Evolutionary conservation across 2,113 vertebrate genomes (phyloP).

Genomic region (Rhea americana): DNA sequence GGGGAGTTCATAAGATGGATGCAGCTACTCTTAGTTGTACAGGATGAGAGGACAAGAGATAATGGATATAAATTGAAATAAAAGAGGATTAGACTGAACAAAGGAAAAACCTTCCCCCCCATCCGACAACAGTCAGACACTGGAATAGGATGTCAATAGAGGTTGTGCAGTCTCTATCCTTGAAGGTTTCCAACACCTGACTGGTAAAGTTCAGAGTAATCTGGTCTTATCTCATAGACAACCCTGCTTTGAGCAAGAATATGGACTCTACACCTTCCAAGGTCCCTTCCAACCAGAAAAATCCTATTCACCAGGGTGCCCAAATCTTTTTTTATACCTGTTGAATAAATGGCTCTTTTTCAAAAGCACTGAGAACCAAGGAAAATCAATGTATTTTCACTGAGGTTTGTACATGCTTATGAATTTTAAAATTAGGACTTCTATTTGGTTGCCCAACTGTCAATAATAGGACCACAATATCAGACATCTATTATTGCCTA

Average conservation of each 20-base stretch:
- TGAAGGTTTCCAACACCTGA: not conserved
- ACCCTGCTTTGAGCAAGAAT: not conserved
- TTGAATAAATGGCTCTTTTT: not conserved
- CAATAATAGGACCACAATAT: not conserved
- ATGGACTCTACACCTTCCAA: not conserved
- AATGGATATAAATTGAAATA: not conserved
- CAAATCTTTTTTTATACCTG: not conserved
- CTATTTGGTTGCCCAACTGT: not conserved
- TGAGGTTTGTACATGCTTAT: not conserved
- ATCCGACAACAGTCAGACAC: not conserved
- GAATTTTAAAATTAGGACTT: not conserved
- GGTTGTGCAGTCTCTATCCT: not conserved
- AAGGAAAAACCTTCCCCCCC: not conserved
- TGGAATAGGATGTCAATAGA: not conserved
- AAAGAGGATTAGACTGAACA: not conserved
- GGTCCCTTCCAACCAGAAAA: not conserved
- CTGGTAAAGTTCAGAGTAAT: not conserved
- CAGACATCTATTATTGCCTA: not conserved
- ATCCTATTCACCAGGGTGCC: not conserved
- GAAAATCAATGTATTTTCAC: not conserved
- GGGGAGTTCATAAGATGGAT: not conserved
- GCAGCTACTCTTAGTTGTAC: not conserved
- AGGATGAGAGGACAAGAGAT: not conserved
- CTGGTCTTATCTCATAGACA: not conserved
- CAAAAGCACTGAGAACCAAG: not conserved